Base-by-base conservation (phyloP, 1,140 invertebrate species). In the Augochlora pura region DNA sequence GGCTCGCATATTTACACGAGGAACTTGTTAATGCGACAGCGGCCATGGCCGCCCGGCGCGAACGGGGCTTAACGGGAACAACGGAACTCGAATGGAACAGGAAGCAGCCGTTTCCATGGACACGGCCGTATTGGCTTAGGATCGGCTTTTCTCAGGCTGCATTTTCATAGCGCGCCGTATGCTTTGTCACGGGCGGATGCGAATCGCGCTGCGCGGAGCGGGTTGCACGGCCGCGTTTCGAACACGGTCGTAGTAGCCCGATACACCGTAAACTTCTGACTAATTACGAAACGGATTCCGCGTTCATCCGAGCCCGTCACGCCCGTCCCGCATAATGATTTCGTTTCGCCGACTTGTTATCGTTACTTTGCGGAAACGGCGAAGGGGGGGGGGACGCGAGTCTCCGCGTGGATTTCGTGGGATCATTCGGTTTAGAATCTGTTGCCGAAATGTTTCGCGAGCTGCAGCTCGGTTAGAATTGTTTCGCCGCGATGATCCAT, bases 71-170 rank as follows among this genome's bases (percentile, higher is more conserved):
- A 60, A 69, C 65, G 66, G 18, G 38, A 16, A 27, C 27, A 18
- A 9, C 38, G 14, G 10, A 1, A 54, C 25, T 63, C 23, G 16
- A 8, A 63, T 46, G 63, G 39, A 79, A 60, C 63, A 65, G 70
- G 49, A 66, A 46, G 23, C 49, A 42, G 69, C 25, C 77, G 74
- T 85, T 81, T 84, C 82, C 66, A 74, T 83, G 69, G 75, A 72
- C 80, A 81, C 66, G 66, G 25, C 23, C 12, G n/a, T 78, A 72
- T 78, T 81, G 80, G 75, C 68, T 81, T 78, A 76, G 74, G 42
- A 67, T 78, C 80, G 75, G 79, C 65, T 75, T 67, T 81, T 49
- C 74, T 67, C 62, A 9, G n/a, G 54, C 27, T 70, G 75, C 75
- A 62, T 72, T 81, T 81, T 81, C 80, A 78, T 81, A 72, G 16